Base-by-base conservation (phyloP, 2,797 vertebrate genomes). In the Sebastes hopkinsi region DNA sequence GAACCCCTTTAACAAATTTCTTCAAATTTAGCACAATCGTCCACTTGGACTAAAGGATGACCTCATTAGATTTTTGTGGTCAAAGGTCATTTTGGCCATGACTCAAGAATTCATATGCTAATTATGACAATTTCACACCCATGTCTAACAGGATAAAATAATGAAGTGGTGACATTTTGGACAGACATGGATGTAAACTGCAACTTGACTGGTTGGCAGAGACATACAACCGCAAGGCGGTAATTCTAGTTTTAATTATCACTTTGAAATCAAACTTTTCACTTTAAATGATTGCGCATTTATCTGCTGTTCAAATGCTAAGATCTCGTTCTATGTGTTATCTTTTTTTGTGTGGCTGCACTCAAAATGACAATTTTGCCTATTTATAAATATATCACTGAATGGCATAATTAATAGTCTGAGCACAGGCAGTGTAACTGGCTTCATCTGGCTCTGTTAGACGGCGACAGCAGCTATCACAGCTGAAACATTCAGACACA, bases 331-430 rank as follows among this genome's bases (percentile, higher is more conserved):
- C 12, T 20, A 5, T 11, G 9, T 61, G 12, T 34, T 4, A 10
- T 67, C 18, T 64, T 46, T 46, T 32, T 75, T 72, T 54, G 22
- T 68, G 32, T 66, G 25, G 34, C 25, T 67, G 62, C n/a, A 54
- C 18, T 72, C 62, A 73, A 68, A 69, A 77, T 67, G 59, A 4
- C 18, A 42, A 34, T 79, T 62, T 22, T 60, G 20, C 7, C 25
- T 38, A 10, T 78, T 72, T 59, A 79, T 34, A 34, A 34, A 34
- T 84, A 54, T 75, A 58, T 67, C 32, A 46, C 62, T 61, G 29
- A 70, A 64, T 70, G 29, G 27, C 59, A 70, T 76, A 60, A 83
- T 75, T 68, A 82, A 74, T 46, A 68, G 50, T 66, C 76, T 50
- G 22, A 12, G 55, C 46, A 54, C 38, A 68, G 34, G 1, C 23